Base-by-base conservation (phyloP, 2,888 invertebrate genomes). In the Gymnocheta viridis region DNA sequence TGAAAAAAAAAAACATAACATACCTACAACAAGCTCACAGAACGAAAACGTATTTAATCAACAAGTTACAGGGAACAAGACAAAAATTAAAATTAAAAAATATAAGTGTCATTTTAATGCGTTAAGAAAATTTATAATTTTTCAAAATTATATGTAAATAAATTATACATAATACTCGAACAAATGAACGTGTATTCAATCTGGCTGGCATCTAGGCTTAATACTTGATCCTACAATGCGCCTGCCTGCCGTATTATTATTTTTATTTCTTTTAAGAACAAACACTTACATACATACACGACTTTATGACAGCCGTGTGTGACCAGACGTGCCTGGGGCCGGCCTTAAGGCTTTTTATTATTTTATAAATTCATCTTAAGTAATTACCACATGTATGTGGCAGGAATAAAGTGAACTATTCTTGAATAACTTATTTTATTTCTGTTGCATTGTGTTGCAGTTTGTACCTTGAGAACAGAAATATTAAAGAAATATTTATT, bases 51-150 rank as follows among this genome's bases (percentile, higher is more conserved):
- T 73, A 62, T 66, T 66, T 58, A 76, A 69, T 38, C 70, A 79
- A 44, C 70, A 79, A 54, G 14, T 62, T 78, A 54, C 32, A 22
- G 47, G 14, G 67, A 77, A 67, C 67, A 47, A 60, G 27, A 56
- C 9, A 54, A 72, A 29, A 56, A 79, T 56, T 32, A 35, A 72
- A 72, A 56, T 44, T 17, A 77, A 41, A 58, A 60, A 29, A 78
- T 29, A 38, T 62, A 81, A 69, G 60, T 81, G 81, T 70, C 81
- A 81, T 56, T 81, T 81, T 70, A 76, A 81, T 81, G 81, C 69
- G 81, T 76, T 69, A 74, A 73, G 60, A 76, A 76, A 62, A 82
- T 78, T 77, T 78, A 66, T 78, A 82, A 67, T 78, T 78, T 58
- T 64, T 54, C 27, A 24, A 76, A 78, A 69, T 60, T 62, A 67